Evolutionary conservation across 2,888 invertebrate genomes (phyloP).

Genomic region (Eucera pruinosa): DNA sequence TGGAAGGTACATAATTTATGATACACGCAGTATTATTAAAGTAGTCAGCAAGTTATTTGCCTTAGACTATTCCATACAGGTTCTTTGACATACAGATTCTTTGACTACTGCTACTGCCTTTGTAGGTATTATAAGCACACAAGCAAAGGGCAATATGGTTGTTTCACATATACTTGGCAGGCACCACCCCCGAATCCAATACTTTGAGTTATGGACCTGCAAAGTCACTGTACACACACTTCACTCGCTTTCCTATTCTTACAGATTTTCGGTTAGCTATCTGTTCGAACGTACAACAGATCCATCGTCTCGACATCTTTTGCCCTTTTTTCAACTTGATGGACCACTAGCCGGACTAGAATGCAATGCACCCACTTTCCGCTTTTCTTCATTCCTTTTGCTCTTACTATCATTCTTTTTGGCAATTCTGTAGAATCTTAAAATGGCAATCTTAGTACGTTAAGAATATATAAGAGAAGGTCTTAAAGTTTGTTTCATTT

Average conservation of each 20-base stretch:
- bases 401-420: slow-evolving; percentile 1
- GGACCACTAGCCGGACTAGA: background rate
- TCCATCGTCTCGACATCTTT: background rate
- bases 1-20: too few species aligned
- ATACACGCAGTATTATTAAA: too few species aligned
- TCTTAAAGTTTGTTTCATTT: too few species aligned
- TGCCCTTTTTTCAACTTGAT: background rate
- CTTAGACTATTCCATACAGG: too few species aligned
- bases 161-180: background rate
- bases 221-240: background rate
- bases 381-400: background rate
- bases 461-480: too few species aligned
- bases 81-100: too few species aligned
- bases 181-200: too few species aligned
- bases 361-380: background rate
- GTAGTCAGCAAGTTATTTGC: too few species aligned
- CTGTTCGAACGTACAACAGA: background rate
- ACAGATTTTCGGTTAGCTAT: background rate
- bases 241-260: background rate
- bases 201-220: background rate
- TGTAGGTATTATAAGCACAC: background rate
- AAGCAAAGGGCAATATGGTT: too few species aligned
- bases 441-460: background rate
- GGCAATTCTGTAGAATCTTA: background rate
- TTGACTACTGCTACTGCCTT: too few species aligned